These are phyloP conservation scores for Trididemnum clinides DNA, from an alignment of 23 tunicate species.

Conservation along the genomic window DNA sequence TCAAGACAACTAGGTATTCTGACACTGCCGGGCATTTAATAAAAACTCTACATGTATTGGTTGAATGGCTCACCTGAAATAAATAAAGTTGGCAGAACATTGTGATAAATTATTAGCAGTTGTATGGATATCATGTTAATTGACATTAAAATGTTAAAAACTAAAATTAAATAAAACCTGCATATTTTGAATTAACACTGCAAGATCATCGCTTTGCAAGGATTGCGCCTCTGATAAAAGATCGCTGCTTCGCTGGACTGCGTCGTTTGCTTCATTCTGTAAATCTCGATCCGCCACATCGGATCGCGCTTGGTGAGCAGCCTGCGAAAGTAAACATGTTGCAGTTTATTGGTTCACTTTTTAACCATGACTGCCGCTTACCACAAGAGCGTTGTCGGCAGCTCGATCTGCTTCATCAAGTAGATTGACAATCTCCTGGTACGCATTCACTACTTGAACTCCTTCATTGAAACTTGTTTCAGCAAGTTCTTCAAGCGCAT, in stretches of 20 bases:
- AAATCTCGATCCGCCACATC: slow-evolving; percentile 38
- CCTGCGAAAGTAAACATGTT: not conserved
- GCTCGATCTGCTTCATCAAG: slow-evolving; percentile 61
- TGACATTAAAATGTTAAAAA: too few species aligned
- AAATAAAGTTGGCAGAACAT: too few species aligned
- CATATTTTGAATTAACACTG: not conserved
- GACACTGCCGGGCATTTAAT: too few species aligned
- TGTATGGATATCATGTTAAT: too few species aligned
- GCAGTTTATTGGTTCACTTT: not conserved
- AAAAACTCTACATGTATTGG: too few species aligned
- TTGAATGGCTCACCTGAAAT: too few species aligned
- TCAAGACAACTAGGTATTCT: too few species aligned
- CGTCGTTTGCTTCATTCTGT: slow-evolving; percentile 29
- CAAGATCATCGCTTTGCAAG: not conserved
- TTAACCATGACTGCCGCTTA: not conserved
- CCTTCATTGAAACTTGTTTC: slow-evolving; percentile 17
- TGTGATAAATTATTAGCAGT: too few species aligned
- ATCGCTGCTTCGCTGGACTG: slow-evolving; percentile 24
- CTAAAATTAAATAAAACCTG: too few species aligned
- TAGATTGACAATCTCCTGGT: slow-evolving; percentile 39
- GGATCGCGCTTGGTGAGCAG: slow-evolving; percentile 26
- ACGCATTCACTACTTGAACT: slow-evolving; percentile 48
- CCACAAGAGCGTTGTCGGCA: slow-evolving; percentile 62
- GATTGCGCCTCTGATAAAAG: slow-evolving; percentile 24
- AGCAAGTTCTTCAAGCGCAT: slow-evolving; percentile 37